These are phyloP conservation scores for Yponomeuta sedellus DNA, from an alignment of 2,888 invertebrate genomes.

Conservation along the genomic window DNA sequence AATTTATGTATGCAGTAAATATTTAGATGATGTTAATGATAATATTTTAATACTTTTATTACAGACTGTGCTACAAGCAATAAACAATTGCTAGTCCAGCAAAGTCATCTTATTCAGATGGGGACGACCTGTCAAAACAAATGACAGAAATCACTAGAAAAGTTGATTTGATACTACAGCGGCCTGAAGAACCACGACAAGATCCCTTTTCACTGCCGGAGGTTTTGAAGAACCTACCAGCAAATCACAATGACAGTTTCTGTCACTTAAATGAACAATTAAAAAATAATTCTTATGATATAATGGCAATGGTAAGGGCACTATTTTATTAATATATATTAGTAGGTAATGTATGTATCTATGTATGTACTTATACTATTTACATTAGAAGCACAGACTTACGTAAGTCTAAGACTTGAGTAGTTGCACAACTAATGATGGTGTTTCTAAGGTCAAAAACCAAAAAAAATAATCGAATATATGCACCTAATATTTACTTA, in stretches of 20 bases:
- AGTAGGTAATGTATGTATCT: not conserved
- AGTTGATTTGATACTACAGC: constrained; percentile 2
- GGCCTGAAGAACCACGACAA: not conserved
- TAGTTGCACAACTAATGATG: constrained; percentile 5
- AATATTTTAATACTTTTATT: constrained; percentile 3
- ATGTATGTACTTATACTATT: constrained; percentile 4
- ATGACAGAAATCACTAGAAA: constrained; percentile 9
- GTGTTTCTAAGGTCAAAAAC: not conserved
- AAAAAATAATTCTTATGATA: no score
- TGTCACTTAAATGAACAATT: constrained; percentile 15
- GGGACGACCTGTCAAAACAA: constrained; percentile 8
- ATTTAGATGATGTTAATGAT: not conserved
- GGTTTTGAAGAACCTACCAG: constrained; percentile 7
- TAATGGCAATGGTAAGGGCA: no score
- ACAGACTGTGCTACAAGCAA: constrained; percentile 11
- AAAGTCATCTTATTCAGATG: constrained; percentile 12
- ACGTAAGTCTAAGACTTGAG: no score
- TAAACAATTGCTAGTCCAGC: constrained; percentile 3
- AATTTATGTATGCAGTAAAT: no score
- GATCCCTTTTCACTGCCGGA: constrained; percentile 8
- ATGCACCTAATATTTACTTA: no score
- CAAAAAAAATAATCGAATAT: not conserved
- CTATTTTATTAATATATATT: not conserved
- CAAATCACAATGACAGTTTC: constrained; percentile 14
- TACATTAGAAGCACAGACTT: not conserved